Evolutionary conservation across 2,888 invertebrate species (phyloP), one percentile per base, ranked within the genome.

Genomic region (Eupithecia vulgata): DNA sequence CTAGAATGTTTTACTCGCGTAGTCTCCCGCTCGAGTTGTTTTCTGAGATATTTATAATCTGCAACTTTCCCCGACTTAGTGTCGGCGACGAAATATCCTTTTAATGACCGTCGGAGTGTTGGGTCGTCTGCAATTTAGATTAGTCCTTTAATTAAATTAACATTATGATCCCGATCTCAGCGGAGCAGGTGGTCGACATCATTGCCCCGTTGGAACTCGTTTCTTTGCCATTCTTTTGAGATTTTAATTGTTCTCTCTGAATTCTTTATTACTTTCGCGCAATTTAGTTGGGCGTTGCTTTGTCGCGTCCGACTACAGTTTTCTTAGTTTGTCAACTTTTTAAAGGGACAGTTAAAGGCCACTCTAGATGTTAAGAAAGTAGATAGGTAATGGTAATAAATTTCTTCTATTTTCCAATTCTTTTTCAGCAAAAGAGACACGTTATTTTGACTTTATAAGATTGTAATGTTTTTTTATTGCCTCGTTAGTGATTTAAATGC

Each of bases 121-220:
- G 94, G 93, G 91, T 92, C 92, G 90, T 94, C 94, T 94, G 92
- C 94, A 94, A 94, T 94, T 94, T 93, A 94, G 94, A 94, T 94
- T 94, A 94, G 94, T 92, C 93, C 93, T 93, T 94, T 94, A 94
- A 94, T 94, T 94, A 94, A 94, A 94, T 94, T 94, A 94, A 93
- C 94, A 93, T 94, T 93, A 94, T 93, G 93, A 94, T 94, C 91
- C 92, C 91, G 91, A 94, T 94, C 93, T 91, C 86, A 77, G 80
- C 82, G 89, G 86, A 90, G 90, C 93, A 93, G 93, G 93, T 94
- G 93, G 92, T 89, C 87, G 87, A 84, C 88, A 87, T 89, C 91
- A 93, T 92, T 91, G 91, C 90, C 84, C 86, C 79, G 84, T 85
- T 86, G 85, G 83, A 88, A 89, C 87, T 90, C 90, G 72, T 89